Conservation (phyloP, 2,888 invertebrate genomes). For the Ischnura elegans region DNA sequence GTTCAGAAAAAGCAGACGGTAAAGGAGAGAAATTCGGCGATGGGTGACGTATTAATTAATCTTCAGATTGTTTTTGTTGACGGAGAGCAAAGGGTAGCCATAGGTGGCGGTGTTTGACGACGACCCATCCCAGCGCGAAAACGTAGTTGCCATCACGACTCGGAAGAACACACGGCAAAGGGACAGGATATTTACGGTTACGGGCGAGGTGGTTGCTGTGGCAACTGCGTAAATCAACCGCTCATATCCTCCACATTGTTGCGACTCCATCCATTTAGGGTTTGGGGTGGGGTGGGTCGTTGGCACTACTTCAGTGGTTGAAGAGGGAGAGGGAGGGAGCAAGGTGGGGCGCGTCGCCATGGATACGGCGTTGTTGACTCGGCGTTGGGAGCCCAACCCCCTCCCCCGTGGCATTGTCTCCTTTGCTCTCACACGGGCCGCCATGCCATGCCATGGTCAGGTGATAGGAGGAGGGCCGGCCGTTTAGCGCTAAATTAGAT, state of each 20-base stretch:
- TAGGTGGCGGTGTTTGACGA: not conserved
- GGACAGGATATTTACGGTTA: not conserved
- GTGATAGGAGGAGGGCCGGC: too few relatives aligned
- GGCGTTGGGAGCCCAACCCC: not conserved
- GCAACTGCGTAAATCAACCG: constrained; percentile 3
- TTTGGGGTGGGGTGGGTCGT: not conserved
- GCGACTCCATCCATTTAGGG: not conserved
- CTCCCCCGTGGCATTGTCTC: too few relatives aligned
- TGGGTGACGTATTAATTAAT: too few relatives aligned
- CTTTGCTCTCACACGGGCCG: too few relatives aligned
- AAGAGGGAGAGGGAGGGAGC: not conserved
- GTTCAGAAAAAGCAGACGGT: too few relatives aligned
- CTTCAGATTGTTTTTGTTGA: too few relatives aligned
- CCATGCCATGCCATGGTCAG: too few relatives aligned
- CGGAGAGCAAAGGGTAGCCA: too few relatives aligned
- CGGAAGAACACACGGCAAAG: not conserved
- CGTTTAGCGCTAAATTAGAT: constrained; percentile 17
- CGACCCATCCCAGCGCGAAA: not conserved
- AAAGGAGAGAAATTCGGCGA: too few relatives aligned
- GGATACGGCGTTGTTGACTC: constrained; percentile 33
- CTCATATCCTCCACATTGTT: not conserved
- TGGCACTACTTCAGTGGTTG: not conserved
- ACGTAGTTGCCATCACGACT: not conserved
- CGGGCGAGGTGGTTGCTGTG: not conserved
- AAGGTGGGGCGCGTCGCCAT: not conserved